Conservation (phyloP, 2,797 vertebrate genomes). For the Decapterus maruadsi region DNA sequence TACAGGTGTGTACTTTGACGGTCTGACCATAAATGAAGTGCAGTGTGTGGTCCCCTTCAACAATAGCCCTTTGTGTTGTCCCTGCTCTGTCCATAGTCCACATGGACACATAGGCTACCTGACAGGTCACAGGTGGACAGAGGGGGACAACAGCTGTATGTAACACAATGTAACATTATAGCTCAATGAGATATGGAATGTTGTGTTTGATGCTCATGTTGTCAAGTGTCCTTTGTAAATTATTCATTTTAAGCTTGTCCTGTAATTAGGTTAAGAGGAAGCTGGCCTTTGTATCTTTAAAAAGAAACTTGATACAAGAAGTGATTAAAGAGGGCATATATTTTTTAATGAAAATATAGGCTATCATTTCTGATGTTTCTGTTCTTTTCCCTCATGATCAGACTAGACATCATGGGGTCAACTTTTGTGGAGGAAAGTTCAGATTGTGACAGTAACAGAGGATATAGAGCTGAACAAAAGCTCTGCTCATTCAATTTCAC, state of each 20-base stretch:
- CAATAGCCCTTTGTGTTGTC: constrained; percentile 39
- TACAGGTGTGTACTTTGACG: not conserved
- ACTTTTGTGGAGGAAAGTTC: too few species aligned
- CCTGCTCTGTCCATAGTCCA: constrained; percentile 1
- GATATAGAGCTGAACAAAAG: not conserved
- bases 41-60: constrained; percentile 7
- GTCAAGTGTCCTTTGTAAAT: not conserved
- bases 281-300: not conserved
- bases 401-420: not conserved
- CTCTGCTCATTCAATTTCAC: not conserved
- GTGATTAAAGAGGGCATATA: not conserved
- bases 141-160: constrained; percentile 16
- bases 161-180: constrained; percentile 4
- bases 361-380: not conserved
- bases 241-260: not conserved
- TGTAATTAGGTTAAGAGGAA: not conserved
- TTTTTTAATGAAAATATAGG: not conserved
- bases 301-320: not conserved
- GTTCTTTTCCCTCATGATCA: not conserved
- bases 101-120: constrained; percentile 41
- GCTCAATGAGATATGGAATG: not conserved
- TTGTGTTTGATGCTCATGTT: not conserved
- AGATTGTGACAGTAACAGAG: not conserved
- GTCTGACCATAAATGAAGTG: not conserved
- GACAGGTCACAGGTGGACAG: constrained; percentile 34